phyloP scores from a whole-genome alignment of 2,113 vertebrate species.

The Catharus bicknelli region DNA sequence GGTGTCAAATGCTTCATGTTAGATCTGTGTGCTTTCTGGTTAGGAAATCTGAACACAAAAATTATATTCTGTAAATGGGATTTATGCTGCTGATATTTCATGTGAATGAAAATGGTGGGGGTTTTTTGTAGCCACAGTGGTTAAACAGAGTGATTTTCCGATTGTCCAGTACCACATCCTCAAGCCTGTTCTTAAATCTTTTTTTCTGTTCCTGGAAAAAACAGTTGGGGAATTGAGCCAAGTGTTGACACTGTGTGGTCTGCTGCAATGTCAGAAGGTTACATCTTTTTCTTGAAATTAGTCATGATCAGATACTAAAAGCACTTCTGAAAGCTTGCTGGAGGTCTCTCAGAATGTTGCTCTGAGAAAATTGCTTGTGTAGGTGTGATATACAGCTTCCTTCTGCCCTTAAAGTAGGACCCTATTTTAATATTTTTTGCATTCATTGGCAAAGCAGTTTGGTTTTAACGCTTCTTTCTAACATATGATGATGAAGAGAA shows the following conservation, averaged over 20 bases:
- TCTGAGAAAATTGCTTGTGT: background rate
- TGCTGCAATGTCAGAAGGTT: background rate
- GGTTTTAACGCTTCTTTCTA: background rate
- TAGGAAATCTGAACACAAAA: background rate
- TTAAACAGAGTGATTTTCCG: background rate
- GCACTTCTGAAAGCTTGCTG: background rate
- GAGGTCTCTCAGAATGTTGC: background rate
- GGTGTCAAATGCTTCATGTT: background rate
- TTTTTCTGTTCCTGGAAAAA: background rate
- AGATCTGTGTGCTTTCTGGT: background rate
- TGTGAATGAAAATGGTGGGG: background rate
- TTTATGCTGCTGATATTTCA: background rate
- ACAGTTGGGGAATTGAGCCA: background rate
- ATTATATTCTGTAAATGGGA: background rate
- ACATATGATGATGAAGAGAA: background rate
- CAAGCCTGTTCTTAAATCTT: background rate
- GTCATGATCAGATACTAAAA: background rate
- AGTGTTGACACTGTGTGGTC: background rate
- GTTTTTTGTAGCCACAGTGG: background rate
- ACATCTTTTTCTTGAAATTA: background rate
- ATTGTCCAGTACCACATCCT: background rate
- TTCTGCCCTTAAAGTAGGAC: background rate
- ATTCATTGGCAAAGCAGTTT: background rate
- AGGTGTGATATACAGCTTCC: background rate
- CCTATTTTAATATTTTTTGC: background rate